phyloP scores from a whole-genome alignment of 1,140 invertebrate genomes.

The Probaryconus sp. region DNA sequence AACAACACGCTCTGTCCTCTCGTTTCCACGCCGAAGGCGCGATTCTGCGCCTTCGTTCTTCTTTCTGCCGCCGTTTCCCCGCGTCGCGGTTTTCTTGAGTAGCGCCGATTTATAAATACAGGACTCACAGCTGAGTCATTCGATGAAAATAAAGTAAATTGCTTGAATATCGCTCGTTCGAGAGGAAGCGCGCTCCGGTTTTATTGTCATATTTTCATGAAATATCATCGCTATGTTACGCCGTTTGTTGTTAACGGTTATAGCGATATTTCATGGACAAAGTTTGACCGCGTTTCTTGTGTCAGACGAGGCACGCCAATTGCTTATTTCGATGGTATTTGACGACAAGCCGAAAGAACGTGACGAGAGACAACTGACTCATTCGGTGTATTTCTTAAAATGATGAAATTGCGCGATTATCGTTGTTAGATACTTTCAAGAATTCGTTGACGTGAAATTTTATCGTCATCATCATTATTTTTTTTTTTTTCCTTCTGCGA shows the following conservation, averaged over 20 bases:
- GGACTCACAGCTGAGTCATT: constrained; percentile 50
- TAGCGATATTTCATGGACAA: constrained; percentile 8
- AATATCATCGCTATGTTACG: neutral
- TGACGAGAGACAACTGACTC: too few relatives aligned
- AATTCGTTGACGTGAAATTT: too few relatives aligned
- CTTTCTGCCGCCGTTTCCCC: constrained; percentile 3
- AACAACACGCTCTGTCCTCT: constrained; percentile 35
- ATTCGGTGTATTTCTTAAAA: too few relatives aligned
- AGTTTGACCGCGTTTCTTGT: constrained; percentile 12
- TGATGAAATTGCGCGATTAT: too few relatives aligned
- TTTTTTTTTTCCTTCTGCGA: too few relatives aligned
- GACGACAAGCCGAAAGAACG: too few relatives aligned
- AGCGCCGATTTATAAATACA: constrained; percentile 54
- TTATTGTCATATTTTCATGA: constrained; percentile 23
- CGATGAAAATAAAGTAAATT: constrained; percentile 50
- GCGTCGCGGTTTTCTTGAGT: constrained; percentile 32
- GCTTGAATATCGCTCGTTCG: constrained; percentile 38
- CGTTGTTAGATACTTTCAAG: too few relatives aligned
- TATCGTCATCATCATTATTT: too few relatives aligned
- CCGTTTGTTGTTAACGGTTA: neutral
- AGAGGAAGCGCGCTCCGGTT: constrained; percentile 15
- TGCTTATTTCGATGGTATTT: too few relatives aligned
- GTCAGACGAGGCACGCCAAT: too few relatives aligned
- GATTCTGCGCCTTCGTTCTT: constrained; percentile 35
- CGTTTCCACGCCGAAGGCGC: constrained; percentile 32